Evolutionary conservation across 2,888 invertebrate genomes (phyloP).

Genomic region (Acronicta psi): DNA sequence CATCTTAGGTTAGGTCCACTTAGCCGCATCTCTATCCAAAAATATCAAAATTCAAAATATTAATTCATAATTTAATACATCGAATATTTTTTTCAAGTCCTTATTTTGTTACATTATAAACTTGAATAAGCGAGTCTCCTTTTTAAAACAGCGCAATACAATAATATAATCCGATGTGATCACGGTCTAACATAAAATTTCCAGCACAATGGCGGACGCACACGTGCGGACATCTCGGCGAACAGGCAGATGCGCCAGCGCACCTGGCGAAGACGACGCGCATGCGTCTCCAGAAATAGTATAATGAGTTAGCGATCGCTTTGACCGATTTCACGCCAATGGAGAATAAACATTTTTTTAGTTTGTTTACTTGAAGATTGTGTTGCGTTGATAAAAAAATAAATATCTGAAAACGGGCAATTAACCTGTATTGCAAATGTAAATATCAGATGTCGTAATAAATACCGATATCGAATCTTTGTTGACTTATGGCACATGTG

Average conservation of each 20-base stretch:
- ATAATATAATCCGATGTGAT: constrained; percentile 28
- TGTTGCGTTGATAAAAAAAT: constrained; percentile 35
- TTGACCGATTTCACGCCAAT: constrained; percentile 50
- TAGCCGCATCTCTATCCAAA: no score
- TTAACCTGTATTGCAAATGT: constrained; percentile 35
- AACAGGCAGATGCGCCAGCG: constrained; percentile 72
- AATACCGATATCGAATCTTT: constrained; percentile 10
- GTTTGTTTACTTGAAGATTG: constrained; percentile 42
- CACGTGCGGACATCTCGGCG: constrained; percentile 63
- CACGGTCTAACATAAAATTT: constrained; percentile 31
- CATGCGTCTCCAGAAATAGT: constrained; percentile 52
- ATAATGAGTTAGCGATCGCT: constrained; percentile 35
- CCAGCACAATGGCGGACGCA: constrained; percentile 35
- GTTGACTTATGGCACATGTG: neutral
- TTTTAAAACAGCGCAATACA: constrained; percentile 10
- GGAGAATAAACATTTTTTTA: constrained; percentile 38
- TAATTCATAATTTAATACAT: no score
- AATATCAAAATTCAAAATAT: no score
- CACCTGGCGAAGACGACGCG: constrained; percentile 69
- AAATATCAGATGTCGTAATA: constrained; percentile 26
- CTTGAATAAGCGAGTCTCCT: neutral
- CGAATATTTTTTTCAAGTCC: constrained; percentile 1
- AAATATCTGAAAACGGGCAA: constrained; percentile 27
- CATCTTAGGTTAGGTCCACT: no score
- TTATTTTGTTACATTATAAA: neutral